These are phyloP conservation scores for Actinia tenebrosa DNA, from an alignment of 64 coral and sea anemone genomes.

Conservation along the genomic window DNA sequence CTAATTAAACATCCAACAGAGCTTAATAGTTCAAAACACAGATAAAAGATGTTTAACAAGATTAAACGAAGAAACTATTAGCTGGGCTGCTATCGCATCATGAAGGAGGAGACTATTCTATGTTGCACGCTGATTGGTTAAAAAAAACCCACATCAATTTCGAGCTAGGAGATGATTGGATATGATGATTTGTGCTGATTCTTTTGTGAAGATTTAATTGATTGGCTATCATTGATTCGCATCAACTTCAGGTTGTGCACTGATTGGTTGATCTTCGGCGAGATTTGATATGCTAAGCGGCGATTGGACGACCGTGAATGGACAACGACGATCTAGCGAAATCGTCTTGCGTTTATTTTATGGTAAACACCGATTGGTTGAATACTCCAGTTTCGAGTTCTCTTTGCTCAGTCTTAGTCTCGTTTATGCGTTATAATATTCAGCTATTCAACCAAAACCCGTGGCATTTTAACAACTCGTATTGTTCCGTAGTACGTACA, in stretches of 20 bases:
- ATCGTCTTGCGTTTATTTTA: too few species aligned
- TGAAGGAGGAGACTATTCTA: neutral
- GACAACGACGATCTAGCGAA: too few species aligned
- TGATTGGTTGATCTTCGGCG: neutral
- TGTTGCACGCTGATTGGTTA: neutral
- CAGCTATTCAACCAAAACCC: too few species aligned
- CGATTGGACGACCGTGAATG: too few species aligned
- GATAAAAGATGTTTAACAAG: conserved; percentile 2
- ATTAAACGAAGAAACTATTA: neutral
- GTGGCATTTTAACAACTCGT: too few species aligned
- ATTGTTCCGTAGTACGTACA: too few species aligned
- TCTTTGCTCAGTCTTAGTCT: too few species aligned
- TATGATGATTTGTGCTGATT: neutral
- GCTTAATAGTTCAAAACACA: neutral
- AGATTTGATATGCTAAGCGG: too few species aligned
- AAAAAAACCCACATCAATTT: neutral
- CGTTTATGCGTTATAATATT: too few species aligned
- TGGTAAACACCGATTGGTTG: too few species aligned
- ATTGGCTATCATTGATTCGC: neutral
- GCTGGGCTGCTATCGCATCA: neutral
- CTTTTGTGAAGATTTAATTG: neutral
- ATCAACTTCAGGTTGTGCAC: neutral
- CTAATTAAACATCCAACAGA: neutral
- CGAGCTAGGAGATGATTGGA: neutral
- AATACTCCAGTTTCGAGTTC: too few species aligned